Evolutionary conservation across 2,797 vertebrate genomes (phyloP), one percentile per base, ranked within the genome.

Genomic region (Argyrosomus regius): DNA sequence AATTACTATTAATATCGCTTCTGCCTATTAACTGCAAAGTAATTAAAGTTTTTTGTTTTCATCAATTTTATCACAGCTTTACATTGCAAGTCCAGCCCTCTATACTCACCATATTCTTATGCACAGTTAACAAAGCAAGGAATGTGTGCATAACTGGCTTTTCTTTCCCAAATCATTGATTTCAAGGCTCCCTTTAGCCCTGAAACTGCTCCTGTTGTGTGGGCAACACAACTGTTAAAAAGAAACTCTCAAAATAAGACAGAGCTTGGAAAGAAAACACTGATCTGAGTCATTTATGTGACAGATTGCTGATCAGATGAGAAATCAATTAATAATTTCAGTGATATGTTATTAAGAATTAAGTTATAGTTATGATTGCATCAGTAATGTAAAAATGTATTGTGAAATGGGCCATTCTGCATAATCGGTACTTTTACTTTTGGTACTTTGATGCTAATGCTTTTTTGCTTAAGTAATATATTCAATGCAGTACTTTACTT

Each of bases 141-240:
- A 54, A 41, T 46, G 39, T 46, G 48, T 54, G 48, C 14, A 49
- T 18, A 16, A 11, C 16, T 45, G 13, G 28, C 14, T 61, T 56
- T 73, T 45, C 20, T 74, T 26, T 26, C 66, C 6, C 24, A 22
- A 24, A 12, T 48, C 45, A 4, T 16, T 17, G 24, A 53, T 68
- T 56, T 74, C 8, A 70, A 64, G 12, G 17, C 26, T 75, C 54
- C 48, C 48, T 56, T 48, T 7, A 35, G 78, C 65, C 17, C 46
- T 28, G 1, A 46, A 50, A 28, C 64, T 39, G 65, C 24, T 17
- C 39, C 59, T 58, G 22, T 41, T n/a, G 12, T 64, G 28, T 49
- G 18, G 24, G 48, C 26, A 76, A 14, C 14, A 20, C 9, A 16
- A 28, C 54, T 1, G 39, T 11, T 65, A 53, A 39, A 74, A 64